phyloP scores from a whole-genome alignment of 2,113 vertebrate species.

The Salvelinus namaycush region DNA sequence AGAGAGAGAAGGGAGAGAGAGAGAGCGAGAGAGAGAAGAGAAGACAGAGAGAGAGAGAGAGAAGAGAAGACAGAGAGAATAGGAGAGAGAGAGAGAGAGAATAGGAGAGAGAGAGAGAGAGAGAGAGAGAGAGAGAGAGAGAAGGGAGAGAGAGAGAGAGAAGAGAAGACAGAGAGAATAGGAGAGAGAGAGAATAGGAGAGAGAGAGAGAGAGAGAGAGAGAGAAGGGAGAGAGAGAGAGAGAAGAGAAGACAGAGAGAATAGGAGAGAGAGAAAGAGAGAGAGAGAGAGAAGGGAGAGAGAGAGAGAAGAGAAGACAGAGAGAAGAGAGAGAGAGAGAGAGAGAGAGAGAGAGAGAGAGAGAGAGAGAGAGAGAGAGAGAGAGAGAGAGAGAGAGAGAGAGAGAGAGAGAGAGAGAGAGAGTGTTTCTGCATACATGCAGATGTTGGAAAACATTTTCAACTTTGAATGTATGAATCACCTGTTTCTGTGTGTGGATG shows the following conservation, averaged over 20 bases:
- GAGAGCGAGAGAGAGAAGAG: neutral
- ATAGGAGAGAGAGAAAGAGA: neutral
- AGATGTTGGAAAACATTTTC: neutral
- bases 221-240: neutral
- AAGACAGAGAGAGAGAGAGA: neutral
- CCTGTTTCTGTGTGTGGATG: neutral
- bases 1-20: neutral
- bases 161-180: too few relatives aligned
- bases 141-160: too few relatives aligned
- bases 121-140: too few relatives aligned
- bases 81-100: too few relatives aligned
- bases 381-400: neutral
- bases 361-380: neutral
- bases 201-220: too few relatives aligned
- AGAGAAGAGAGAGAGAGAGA: too few relatives aligned
- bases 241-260: too few relatives aligned
- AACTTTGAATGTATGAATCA: neutral
- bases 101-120: neutral
- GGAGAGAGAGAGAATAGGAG: neutral
- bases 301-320: neutral
- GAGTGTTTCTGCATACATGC: neutral
- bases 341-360: neutral
- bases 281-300: neutral
- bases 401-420: conserved; percentile 5
- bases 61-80: too few relatives aligned